phyloP scores from a whole-genome alignment of 2,113 vertebrate species.

The Poecilia latipinna region DNA sequence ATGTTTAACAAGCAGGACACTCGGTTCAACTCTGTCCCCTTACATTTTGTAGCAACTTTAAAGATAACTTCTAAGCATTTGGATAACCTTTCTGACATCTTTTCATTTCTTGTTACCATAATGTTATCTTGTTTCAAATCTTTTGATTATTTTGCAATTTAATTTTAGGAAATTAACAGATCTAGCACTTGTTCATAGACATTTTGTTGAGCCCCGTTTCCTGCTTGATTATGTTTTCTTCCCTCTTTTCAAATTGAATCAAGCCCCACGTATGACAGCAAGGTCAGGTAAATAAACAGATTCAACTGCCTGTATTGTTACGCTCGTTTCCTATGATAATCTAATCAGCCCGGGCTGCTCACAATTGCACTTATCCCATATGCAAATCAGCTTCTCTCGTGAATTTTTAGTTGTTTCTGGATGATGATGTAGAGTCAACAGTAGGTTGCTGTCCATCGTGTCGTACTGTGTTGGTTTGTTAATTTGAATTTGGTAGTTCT shows the following conservation, averaged over 20 bases:
- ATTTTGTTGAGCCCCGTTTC: background rate
- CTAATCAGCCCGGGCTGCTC: conserved; percentile 20
- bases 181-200: no score
- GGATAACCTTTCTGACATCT: no score
- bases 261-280: background rate
- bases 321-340: conserved; percentile 4
- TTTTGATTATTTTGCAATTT: no score
- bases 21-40: background rate
- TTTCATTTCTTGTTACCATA: no score
- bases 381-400: conserved; percentile 36
- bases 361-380: conserved; percentile 18
- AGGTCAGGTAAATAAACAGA: background rate
- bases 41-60: background rate
- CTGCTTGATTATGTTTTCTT: background rate
- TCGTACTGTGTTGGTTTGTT: background rate
- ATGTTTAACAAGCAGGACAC: background rate
- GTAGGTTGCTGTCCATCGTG: background rate
- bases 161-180: no score
- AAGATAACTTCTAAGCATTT: background rate
- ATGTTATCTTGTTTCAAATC: no score
- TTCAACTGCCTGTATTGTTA: background rate
- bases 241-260: background rate
- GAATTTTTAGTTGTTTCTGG: conserved; percentile 19
- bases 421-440: background rate
- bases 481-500: no score